A percentile compares a stretch with the other conserved stretches of the same genome.
Conservation (phyloP, 2,113 vertebrate species). For the Aspidoscelis tigris region DNA sequence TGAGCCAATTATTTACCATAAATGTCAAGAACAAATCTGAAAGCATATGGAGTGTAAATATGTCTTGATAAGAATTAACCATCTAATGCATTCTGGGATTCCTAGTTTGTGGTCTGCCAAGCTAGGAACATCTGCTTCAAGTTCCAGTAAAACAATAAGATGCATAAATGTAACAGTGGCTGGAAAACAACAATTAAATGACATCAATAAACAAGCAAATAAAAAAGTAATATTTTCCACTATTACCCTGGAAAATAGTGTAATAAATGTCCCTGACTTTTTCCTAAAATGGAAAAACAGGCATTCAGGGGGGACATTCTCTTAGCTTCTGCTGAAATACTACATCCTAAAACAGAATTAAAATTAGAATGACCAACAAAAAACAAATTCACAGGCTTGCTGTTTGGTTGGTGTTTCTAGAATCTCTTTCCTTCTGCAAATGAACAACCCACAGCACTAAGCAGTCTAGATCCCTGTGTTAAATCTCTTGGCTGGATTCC, state of each 20-base stretch:
- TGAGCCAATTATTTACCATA: background rate
- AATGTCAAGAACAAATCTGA: background rate
- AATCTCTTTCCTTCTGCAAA: background rate
- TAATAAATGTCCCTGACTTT: background rate
- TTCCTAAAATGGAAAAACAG: background rate
- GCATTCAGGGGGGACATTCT: background rate
- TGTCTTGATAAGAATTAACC: constrained; percentile 18
- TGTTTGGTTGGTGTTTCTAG: background rate
- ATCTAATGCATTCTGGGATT: constrained; percentile 20
- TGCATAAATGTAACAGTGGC: background rate
- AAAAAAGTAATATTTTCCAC: background rate
- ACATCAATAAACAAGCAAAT: background rate
- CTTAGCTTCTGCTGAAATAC: background rate
- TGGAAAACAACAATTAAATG: background rate
- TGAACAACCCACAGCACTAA: background rate
- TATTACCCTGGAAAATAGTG: background rate
- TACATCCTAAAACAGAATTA: background rate
- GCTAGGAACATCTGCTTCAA: background rate
- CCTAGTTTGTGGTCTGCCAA: background rate
- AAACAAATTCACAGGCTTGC: background rate
- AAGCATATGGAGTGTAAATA: constrained; percentile 20
- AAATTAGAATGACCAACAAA: background rate
- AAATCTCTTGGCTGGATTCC: too few relatives aligned
- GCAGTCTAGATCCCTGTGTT: background rate
- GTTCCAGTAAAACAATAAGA: constrained; percentile 5